These are phyloP conservation scores for Puntigrus tetrazona DNA, from an alignment of 2,113 vertebrate genomes.

Conservation along the genomic window DNA sequence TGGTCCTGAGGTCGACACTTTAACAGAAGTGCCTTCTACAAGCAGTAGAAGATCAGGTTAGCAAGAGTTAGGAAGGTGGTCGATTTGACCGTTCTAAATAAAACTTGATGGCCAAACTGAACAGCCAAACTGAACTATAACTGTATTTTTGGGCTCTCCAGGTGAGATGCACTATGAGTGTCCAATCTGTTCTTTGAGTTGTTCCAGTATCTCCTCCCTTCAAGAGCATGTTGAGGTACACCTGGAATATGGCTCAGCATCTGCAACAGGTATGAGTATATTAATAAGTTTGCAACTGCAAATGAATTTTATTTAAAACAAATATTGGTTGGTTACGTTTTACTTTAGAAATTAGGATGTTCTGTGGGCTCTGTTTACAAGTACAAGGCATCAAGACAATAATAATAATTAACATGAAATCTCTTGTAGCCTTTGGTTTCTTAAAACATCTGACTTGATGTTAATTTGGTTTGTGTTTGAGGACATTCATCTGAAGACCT, in stretches of 20 bases:
- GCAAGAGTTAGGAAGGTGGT: background rate
- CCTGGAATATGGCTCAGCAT: slow-evolving; percentile 72
- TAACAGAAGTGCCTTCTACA: background rate
- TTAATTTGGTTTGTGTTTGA: slow-evolving; percentile 19
- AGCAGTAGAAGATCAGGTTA: background rate
- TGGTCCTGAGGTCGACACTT: background rate
- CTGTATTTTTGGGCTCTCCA: slow-evolving; percentile 25
- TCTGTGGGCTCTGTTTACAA: slow-evolving; percentile 2
- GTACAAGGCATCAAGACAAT: background rate
- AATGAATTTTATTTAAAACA: background rate
- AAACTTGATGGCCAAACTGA: background rate
- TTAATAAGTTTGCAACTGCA: background rate
- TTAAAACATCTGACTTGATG: background rate
- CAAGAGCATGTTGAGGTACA: slow-evolving; percentile 90
- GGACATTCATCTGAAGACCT: slow-evolving; percentile 69
- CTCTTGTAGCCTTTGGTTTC: background rate
- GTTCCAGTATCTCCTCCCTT: slow-evolving; percentile 75
- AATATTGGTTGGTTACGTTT: background rate
- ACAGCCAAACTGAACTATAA: background rate
- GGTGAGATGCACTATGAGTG: slow-evolving; percentile 73
- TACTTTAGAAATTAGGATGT: background rate
- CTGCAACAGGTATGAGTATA: slow-evolving; percentile 10
- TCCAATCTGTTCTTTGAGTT: slow-evolving; percentile 83
- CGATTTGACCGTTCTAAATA: background rate
- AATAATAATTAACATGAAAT: background rate